Base-by-base conservation (phyloP, 2,888 invertebrate genomes). In the Cosmopolites sordidus region DNA sequence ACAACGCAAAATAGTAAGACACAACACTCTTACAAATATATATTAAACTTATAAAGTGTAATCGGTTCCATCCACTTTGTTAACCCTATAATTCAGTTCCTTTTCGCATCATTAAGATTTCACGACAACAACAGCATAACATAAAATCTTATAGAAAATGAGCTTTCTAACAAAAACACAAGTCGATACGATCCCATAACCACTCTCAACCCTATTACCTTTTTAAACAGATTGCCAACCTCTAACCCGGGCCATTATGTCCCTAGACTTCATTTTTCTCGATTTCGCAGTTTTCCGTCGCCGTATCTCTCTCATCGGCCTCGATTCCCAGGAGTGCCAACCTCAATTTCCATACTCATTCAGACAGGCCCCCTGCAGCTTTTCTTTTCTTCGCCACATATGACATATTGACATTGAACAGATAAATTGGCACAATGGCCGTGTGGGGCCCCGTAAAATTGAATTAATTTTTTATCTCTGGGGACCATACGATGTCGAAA, bases 151-250 rank as follows among this genome's bases (percentile, higher is more conserved):
- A 22, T 5, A 22, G 22, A 22, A 8, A 22, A 22, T 22, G 22
- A 22, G 8, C 22, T 22, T 22, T 3, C 4, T 22, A 22, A 22
- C 22, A 22, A 22, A 22, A 22, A 22, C 22, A 22, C 22, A 22
- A 22, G 22, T 22, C 22, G 22, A 22, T 22, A 22, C 22, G 22
- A 22, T 22, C 22, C 22, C 8, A 22, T 22, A 22, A 22, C 22
- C 22, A 22, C 22, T 22, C 22, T 22, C 47, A 40, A 37, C 17
- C 47, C 39, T 39, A 39, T 47, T 47, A 47, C 47, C 47, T 47
- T 47, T 47, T 47, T 47, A 47, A 47, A 47, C 40, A 47, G 47
- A 47, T 47, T 47, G 47, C 47, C 39, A 47, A 47, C 47, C 47
- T 47, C 47, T 47, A 47, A 47, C 47, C 47, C 47, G 29, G 27